Evolutionary conservation across 37 sponge, comb jelly and placozoan genomes (phyloP).

Genomic region (Dysidea cf. avara): DNA sequence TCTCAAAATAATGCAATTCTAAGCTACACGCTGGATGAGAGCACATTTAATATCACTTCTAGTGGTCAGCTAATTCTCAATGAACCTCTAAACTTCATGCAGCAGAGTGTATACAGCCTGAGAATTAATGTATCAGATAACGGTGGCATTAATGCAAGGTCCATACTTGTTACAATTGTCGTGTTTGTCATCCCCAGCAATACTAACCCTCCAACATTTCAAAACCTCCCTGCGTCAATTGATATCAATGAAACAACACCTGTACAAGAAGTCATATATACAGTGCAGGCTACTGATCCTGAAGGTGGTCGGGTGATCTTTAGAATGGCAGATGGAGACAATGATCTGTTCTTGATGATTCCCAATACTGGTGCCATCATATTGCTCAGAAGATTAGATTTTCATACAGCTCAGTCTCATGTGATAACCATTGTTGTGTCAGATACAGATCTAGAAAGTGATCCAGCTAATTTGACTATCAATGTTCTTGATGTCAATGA

Average conservation of each 20-base stretch:
- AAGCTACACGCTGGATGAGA: constrained; percentile 28
- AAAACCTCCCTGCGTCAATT: constrained; percentile 49
- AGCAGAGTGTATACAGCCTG: constrained; percentile 10
- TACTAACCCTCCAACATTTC: constrained; percentile 32
- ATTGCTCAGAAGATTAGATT: constrained; percentile 35
- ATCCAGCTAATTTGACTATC: neutral
- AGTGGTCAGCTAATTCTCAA: constrained; percentile 23
- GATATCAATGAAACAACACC: constrained; percentile 33
- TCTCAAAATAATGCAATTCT: constrained; percentile 33
- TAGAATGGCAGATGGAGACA: constrained; percentile 5
- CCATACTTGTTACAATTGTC: constrained; percentile 4
- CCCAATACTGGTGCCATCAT: constrained; percentile 50
- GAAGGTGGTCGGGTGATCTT: constrained; percentile 43
- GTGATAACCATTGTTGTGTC: neutral
- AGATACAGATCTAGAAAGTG: constrained; percentile 11
- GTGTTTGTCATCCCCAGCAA: constrained; percentile 29
- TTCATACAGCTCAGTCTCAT: neutral
- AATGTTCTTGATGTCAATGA: constrained; percentile 4
- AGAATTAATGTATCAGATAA: constrained; percentile 31
- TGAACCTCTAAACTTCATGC: constrained; percentile 7
- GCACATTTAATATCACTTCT: neutral
- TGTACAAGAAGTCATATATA: constrained; percentile 13
- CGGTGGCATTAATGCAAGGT: constrained; percentile 5
- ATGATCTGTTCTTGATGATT: constrained; percentile 22
- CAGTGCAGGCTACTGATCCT: constrained; percentile 44